phyloP scores from a whole-genome alignment of 1,140 invertebrate genomes.

The Pemphigus obesinymphae region DNA sequence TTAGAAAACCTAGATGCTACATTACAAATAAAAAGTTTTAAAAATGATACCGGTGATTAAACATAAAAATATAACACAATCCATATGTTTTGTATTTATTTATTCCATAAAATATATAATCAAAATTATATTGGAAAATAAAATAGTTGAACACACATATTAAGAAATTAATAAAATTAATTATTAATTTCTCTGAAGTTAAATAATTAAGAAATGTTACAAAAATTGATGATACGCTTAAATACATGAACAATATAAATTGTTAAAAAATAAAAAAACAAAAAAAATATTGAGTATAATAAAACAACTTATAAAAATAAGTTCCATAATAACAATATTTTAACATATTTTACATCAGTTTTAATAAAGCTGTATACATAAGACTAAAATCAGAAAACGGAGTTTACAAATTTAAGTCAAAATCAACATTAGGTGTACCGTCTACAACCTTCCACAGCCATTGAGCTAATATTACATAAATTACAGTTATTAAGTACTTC shows the following conservation, averaged over 20 bases:
- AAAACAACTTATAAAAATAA: neutral
- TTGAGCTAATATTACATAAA: neutral
- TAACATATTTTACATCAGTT: neutral
- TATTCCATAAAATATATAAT: no score
- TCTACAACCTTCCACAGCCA: neutral
- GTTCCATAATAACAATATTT: neutral
- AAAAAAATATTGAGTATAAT: no score
- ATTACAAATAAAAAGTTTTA: neutral
- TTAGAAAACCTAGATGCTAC: neutral
- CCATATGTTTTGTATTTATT: no score
- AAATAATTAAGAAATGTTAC: neutral
- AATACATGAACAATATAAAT: neutral
- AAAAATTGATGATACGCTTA: neutral
- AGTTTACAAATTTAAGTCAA: neutral
- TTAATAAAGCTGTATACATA: neutral
- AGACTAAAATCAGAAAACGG: neutral
- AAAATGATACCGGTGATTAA: no score
- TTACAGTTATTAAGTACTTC: constrained; percentile 4
- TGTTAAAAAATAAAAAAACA: neutral
- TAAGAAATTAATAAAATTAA: neutral
- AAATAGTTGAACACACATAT: neutral
- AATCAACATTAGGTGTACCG: neutral
- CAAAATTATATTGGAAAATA: neutral
- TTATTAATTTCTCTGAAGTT: neutral
- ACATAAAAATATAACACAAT: no score